Conservation (phyloP, 2,888 invertebrate genomes). For the Pristionchus maxplancki region DNA sequence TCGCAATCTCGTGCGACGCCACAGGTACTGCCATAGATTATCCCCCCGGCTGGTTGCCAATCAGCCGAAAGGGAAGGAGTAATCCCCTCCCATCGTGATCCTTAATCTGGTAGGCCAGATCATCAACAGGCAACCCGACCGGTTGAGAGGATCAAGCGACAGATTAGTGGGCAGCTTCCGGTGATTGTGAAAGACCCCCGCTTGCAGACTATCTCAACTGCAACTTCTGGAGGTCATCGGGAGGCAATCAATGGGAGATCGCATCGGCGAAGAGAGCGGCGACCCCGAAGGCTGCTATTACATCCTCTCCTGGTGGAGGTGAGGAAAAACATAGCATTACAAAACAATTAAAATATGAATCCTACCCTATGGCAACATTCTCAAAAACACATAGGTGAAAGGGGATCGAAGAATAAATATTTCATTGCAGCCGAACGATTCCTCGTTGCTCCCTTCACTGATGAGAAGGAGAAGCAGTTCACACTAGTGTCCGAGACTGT, state of each 20-base stretch:
- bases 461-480: conserved; percentile 49
- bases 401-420: not conserved
- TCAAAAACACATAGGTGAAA: no score
- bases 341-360: no score
- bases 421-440: conserved; percentile 53
- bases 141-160: conserved; percentile 31
- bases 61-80: conserved; percentile 10
- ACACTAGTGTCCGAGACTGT: conserved; percentile 47
- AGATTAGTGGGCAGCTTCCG: conserved; percentile 43
- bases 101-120: conserved; percentile 57
- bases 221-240: conserved; percentile 70
- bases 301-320: conserved; percentile 53
- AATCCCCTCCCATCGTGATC: not conserved
- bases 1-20: conserved; percentile 51
- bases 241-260: conserved; percentile 70
- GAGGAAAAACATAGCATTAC: not conserved
- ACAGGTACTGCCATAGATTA: conserved; percentile 43
- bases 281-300: conserved; percentile 58
- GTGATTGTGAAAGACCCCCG: conserved; percentile 42
- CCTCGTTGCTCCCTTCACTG: conserved; percentile 50
- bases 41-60: conserved; percentile 15
- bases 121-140: conserved; percentile 53
- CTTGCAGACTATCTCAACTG: conserved; percentile 61
- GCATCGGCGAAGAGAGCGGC: conserved; percentile 64
- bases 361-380: no score